These are phyloP conservation scores for Sarotherodon lohbergeri DNA, from an alignment of 2,113 vertebrate genomes.

Conservation along the genomic window DNA sequence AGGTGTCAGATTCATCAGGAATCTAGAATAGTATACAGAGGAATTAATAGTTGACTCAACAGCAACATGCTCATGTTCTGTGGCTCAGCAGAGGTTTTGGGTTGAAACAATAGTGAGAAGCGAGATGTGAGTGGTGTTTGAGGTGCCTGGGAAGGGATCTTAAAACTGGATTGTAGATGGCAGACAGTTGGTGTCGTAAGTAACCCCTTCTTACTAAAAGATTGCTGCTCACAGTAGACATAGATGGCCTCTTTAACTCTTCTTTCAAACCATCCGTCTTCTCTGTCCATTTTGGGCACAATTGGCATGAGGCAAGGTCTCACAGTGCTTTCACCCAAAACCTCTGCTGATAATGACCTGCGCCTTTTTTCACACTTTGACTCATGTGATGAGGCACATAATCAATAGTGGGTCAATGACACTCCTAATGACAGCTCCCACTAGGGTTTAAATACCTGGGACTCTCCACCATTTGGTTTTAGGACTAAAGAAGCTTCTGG, in stretches of 20 bases:
- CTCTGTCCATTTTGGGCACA: not conserved
- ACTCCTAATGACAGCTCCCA: not conserved
- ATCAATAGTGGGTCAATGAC: not conserved
- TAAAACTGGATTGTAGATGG: not conserved
- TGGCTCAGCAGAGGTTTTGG: not conserved
- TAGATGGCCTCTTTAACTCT: not conserved
- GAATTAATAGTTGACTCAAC: not conserved
- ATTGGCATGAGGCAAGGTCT: not conserved
- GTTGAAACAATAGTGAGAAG: not conserved
- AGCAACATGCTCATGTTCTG: not conserved
- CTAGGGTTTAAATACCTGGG: not conserved
- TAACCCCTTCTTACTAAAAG: not conserved
- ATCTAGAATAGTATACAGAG: not conserved
- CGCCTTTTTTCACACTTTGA: not conserved
- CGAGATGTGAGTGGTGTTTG: rapidly evolving
- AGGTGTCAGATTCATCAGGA: not conserved
- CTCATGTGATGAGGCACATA: not conserved
- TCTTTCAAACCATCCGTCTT: not conserved
- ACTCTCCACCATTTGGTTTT: not conserved
- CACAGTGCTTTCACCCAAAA: not conserved
- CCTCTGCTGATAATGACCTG: not conserved
- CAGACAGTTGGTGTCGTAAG: rapidly evolving
- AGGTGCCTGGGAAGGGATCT: not conserved
- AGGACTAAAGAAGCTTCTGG: not conserved
- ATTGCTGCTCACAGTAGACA: not conserved